These are phyloP conservation scores for Margaritifera margaritifera DNA, from an alignment of 2,888 invertebrate genomes.

Conservation along the genomic window DNA sequence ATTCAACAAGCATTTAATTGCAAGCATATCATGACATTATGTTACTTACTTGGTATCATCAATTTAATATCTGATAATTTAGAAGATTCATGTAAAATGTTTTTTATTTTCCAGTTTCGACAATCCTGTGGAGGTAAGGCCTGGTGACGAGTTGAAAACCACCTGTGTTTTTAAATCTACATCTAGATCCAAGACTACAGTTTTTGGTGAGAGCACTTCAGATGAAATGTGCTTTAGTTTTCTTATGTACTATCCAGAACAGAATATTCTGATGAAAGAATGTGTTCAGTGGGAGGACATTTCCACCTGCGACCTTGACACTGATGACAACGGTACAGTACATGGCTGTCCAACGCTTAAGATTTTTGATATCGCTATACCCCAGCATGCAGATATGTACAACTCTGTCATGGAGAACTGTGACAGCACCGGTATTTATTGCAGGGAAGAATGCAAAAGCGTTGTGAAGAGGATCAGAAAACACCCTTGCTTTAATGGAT, in stretches of 20 bases:
- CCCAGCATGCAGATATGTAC: constrained; percentile 12
- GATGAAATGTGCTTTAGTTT: constrained; percentile 63
- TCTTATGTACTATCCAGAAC: constrained; percentile 47
- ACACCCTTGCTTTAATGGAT: constrained; percentile 35
- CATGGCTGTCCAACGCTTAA: no score
- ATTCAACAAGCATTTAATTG: no score
- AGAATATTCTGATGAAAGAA: constrained; percentile 14
- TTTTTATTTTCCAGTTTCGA: constrained; percentile 28
- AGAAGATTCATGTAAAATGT: no score
- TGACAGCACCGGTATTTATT: constrained; percentile 5
- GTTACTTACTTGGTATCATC: no score
- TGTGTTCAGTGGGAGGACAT: constrained; percentile 8
- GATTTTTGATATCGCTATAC: no score
- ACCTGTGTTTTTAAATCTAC: constrained; percentile 43
- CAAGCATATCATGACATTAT: no score
- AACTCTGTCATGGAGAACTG: constrained; percentile 19
- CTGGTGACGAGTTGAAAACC: constrained; percentile 43
- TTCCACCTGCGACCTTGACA: constrained; percentile 9
- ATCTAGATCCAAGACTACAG: constrained; percentile 21
- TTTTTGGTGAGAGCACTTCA: constrained; percentile 46
- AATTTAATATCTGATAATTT: no score
- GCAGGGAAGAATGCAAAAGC: constrained; percentile 29
- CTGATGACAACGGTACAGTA: background rate
- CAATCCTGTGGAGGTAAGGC: constrained; percentile 34
- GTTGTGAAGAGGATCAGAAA: constrained; percentile 20